Evolutionary conservation across 2,113 vertebrate genomes (phyloP).

Genomic region (Charina bottae): DNA sequence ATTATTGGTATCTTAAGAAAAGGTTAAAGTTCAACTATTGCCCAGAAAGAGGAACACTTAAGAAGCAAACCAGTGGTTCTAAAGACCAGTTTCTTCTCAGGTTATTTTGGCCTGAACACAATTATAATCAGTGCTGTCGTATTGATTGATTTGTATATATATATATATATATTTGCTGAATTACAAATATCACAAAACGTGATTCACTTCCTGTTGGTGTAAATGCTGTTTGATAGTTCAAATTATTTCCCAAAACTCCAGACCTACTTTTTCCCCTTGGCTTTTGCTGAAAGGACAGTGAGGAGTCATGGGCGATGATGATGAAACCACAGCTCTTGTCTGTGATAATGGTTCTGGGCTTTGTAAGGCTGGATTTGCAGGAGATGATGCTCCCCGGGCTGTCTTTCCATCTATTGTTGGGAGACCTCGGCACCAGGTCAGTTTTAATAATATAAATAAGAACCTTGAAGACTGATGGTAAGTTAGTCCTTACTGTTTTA

Average conservation of each 20-base stretch:
- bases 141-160: not conserved
- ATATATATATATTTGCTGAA: not conserved
- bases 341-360: conserved; percentile 90
- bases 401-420: conserved; percentile 89
- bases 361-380: conserved; percentile 90
- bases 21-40: not conserved
- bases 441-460: not conserved
- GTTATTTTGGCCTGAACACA: not conserved
- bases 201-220: not conserved
- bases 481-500: not conserved
- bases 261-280: not conserved
- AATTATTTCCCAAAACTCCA: not conserved
- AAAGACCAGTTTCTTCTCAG: not conserved
- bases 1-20: not conserved
- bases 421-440: conserved; percentile 84
- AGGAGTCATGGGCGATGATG: conserved; percentile 82
- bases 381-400: conserved; percentile 86
- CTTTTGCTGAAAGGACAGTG: not conserved
- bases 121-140: not conserved
- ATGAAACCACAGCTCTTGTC: conserved; percentile 86
- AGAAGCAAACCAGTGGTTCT: not conserved
- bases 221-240: not conserved
- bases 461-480: not conserved
- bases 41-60: not conserved
- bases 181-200: no score